Evolutionary conservation across 2,113 vertebrate species (phyloP), one percentile per base, ranked within the genome.

Genomic region (Axis porcinus): DNA sequence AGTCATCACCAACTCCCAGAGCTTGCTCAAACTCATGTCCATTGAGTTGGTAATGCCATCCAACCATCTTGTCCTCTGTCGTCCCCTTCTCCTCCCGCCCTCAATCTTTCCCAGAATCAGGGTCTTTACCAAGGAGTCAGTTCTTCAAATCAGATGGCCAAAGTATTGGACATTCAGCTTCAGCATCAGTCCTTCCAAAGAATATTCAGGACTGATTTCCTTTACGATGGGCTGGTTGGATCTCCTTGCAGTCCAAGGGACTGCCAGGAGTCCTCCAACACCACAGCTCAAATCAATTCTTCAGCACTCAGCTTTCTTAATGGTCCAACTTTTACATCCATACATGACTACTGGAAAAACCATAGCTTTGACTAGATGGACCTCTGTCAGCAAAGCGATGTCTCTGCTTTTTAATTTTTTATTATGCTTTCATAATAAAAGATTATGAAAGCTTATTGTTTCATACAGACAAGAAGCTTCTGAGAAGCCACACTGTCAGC

Each of bases 401-500:
- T 70, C 19, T 70, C 67, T 40, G n/a, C 19, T 23, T 67, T 70
- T 70, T 40, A 23, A 70, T 12, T 70, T 40, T 70, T 23, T 40
- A 40, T 40, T 70, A 40, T 70, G n/a, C n/a, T 70, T 70, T 70
- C 67, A 70, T 23, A 40, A 11, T 43, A 30, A 94, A 15, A 93
- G 19, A 58, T 52, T 91, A 92, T 67, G 7, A 27, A 96, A 76
- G 93, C 57, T 92, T 92, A 87, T 81, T 81, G 30, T 94, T 97
- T 92, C 78, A 84, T 54, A 85, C 62, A 11, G 25, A 85, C 13
- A 85, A 85, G 58, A 86, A 74, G 67, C 45, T 97, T 91, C 74
- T 84, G 57, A 95, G 52, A 94, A 92, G 54, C 50, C 81, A 54
- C 36, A 55, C 19, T 60, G 23, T 95, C 64, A 87, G 55, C 28